Conservation (phyloP, 2,113 vertebrate genomes). For the Mus pahari region DNA sequence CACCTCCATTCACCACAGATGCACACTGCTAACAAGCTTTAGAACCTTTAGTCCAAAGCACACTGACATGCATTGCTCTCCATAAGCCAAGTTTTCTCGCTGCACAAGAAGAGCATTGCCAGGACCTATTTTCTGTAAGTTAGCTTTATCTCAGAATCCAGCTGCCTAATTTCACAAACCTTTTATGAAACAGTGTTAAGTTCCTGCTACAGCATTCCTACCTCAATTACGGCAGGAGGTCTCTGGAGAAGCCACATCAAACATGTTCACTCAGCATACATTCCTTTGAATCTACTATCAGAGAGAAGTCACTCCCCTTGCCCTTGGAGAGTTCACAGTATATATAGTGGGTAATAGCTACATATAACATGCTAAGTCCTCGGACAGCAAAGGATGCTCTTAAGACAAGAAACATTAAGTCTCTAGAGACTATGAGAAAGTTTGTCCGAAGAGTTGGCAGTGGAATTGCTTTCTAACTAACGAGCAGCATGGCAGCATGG, state of each 20-base stretch:
- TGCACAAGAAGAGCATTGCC: conserved; percentile 11
- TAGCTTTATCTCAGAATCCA: conserved; percentile 34
- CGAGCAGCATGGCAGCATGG: not conserved
- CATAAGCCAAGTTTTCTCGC: not conserved
- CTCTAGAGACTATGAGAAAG: not conserved
- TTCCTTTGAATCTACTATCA: not conserved
- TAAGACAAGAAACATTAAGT: conserved; percentile 32
- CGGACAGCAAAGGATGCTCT: not conserved
- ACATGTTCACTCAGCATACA: conserved; percentile 8
- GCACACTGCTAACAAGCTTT: not conserved
- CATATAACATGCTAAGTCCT: not conserved
- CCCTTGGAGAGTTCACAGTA: not conserved
- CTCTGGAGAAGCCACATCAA: not conserved
- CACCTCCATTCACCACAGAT: not conserved
- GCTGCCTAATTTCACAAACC: conserved; percentile 23
- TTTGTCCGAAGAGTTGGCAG: not conserved
- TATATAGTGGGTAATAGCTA: conserved; percentile 22
- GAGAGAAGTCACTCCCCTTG: not conserved
- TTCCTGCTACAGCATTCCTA: conserved; percentile 16
- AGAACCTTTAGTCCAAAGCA: not conserved
- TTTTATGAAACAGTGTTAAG: not conserved
- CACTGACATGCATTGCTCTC: not conserved
- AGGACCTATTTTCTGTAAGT: not conserved
- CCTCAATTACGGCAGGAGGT: not conserved
- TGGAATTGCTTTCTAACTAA: not conserved